phyloP scores from a whole-genome alignment of 2,888 invertebrate species.

The Heteropelma amictum region DNA sequence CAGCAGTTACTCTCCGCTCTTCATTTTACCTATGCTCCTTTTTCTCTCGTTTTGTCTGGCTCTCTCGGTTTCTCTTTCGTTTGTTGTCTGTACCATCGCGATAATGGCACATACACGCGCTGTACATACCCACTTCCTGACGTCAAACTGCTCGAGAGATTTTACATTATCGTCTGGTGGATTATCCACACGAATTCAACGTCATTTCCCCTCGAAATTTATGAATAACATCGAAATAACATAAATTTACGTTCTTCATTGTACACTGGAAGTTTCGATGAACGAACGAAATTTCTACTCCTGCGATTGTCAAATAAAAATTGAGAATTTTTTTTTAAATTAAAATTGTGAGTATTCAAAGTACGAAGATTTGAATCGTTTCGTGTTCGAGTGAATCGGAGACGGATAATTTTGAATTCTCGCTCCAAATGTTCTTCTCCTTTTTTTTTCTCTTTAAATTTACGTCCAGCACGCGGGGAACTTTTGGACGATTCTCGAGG shows the following conservation, averaged over 20 bases:
- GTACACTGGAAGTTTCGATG: neutral
- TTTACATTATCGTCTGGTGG: neutral
- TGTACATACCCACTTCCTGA: conserved; percentile 47
- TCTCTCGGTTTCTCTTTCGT: conserved; percentile 25
- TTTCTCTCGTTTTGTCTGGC: conserved; percentile 31
- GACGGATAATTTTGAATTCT: neutral
- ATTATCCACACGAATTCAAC: too few relatives aligned
- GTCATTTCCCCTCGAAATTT: too few relatives aligned
- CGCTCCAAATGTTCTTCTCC: neutral
- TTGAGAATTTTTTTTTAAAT: too few relatives aligned
- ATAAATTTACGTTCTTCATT: neutral
- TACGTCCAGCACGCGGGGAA: conserved; percentile 1
- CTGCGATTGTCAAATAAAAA: neutral
- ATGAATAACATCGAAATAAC: neutral
- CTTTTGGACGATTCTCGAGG: conserved; percentile 12
- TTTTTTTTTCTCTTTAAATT: too few relatives aligned
- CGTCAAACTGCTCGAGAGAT: conserved; percentile 32
- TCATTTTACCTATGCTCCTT: conserved; percentile 22
- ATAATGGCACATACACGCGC: neutral
- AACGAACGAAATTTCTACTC: neutral
- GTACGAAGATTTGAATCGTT: too few relatives aligned
- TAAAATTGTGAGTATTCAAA: too few relatives aligned
- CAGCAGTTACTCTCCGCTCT: conserved; percentile 33
- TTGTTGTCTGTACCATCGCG: conserved; percentile 22
- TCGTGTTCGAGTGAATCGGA: neutral